Evolutionary conservation across 2,888 invertebrate genomes (phyloP), one percentile per base, ranked within the genome.

Genomic region (Leptinotarsa rubiginosa): DNA sequence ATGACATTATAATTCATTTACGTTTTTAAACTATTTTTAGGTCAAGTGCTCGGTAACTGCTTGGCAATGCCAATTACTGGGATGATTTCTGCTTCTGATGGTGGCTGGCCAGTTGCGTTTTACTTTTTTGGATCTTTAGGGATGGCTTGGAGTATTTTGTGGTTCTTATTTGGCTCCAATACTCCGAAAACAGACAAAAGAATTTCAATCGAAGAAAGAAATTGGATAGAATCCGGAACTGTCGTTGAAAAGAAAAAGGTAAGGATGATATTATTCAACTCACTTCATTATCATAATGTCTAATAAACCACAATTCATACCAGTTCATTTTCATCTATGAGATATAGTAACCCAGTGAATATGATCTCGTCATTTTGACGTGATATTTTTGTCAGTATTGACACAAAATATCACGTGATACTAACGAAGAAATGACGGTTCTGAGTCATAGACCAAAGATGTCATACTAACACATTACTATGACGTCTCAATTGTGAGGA

Each of bases 91-190:
- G 92, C 92, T 0, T 92, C 93, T 0, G 81, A 88, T 0, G 89
- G 92, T 83, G 95, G 95, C 0, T 96, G 96, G 96, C 93, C 93
- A 0, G 91, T 93, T 22, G 92, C 93, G 72, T 95, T 96, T 87
- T 96, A 95, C 84, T 87, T 92, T 4, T 93, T 93, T 81, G 95
- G 95, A 0, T 88, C 88, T 5, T 83, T 92, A 0, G 92, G 93
- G 0, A 83, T 91, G 0, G n/a, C 91, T 0, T 94, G 94, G 93
- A 87, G 90, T 0, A 74, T 91, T 0, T 76, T 87, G 0, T 94
- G 92, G 89, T 87, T 90, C 2, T 86, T 92, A 73, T 87, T 93
- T 25, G 95, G 94, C 0, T 90, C 92, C 12, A 92, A 92, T 77
- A 91, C 91, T 1, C 95, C 95, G 0, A 88, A 90, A 1, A 89